Evolutionary conservation across 2,888 invertebrate species (phyloP).

Genomic region (Noctua janthe): DNA sequence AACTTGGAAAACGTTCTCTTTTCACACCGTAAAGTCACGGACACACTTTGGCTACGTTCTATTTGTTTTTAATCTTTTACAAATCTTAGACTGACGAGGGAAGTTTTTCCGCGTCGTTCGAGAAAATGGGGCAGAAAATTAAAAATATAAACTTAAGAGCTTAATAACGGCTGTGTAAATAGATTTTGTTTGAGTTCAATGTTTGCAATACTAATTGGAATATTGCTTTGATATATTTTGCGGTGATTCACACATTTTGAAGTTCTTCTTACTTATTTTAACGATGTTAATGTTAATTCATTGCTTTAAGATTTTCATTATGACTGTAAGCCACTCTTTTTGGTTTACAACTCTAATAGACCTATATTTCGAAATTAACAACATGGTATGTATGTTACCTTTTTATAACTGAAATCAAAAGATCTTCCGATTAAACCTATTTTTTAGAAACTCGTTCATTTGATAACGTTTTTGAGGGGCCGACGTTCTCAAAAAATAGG

Average conservation of each 20-base stretch:
- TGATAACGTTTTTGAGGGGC: background rate
- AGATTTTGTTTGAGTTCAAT: conserved; percentile 9
- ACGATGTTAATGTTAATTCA: background rate
- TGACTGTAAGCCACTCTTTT: background rate
- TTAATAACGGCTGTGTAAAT: conserved; percentile 1
- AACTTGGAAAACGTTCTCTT: conserved; percentile 89
- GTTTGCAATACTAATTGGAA: background rate
- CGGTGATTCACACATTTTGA: background rate
- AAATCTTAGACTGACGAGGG: conserved; percentile 31
- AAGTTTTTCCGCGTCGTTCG: conserved; percentile 17
- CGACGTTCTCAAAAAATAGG: background rate
- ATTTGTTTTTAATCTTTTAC: conserved; percentile 64
- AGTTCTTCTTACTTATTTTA: too few species aligned
- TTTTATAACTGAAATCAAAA: background rate
- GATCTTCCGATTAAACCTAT: background rate
- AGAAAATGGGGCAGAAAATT: conserved; percentile 30
- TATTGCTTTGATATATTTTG: background rate
- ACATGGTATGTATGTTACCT: background rate
- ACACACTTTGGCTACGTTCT: conserved; percentile 76
- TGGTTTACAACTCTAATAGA: background rate
- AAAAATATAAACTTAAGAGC: conserved; percentile 13
- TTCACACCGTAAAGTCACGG: conserved; percentile 84
- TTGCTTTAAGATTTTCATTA: background rate
- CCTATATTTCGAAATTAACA: background rate
- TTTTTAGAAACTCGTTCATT: background rate